Evolutionary conservation across 2,888 invertebrate genomes (phyloP).

Genomic region (Dermolepida albohirtum): DNA sequence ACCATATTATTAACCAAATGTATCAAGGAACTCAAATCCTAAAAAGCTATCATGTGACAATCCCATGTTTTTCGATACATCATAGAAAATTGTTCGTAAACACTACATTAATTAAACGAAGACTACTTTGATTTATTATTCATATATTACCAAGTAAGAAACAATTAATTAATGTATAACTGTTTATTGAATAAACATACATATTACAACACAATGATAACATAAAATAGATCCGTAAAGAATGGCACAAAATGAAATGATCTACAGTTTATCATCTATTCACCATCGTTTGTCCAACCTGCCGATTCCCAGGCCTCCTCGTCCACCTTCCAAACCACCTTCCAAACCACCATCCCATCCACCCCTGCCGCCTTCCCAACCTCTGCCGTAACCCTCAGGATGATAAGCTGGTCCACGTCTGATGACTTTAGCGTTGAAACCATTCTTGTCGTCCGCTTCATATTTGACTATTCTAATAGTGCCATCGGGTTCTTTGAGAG

Average conservation of each 20-base stretch:
- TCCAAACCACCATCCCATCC: slow-evolving; percentile 24
- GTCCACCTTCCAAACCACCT: slow-evolving; percentile 17
- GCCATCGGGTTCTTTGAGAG: slow-evolving; percentile 39
- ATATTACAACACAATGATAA: background rate
- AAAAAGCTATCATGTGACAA: too few species aligned
- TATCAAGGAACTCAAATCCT: too few species aligned
- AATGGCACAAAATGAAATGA: slow-evolving; percentile 15
- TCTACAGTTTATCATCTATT: background rate
- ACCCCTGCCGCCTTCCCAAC: slow-evolving; percentile 16
- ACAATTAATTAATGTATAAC: background rate
- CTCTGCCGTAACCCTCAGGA: slow-evolving; percentile 14
- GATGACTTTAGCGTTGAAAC: slow-evolving; percentile 43
- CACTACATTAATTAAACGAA: too few species aligned
- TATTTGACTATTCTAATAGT: slow-evolving; percentile 37
- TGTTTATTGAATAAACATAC: slow-evolving; percentile 19
- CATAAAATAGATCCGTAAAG: background rate
- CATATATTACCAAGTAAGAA: too few species aligned
- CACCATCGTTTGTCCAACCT: slow-evolving; percentile 6
- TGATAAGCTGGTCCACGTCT: slow-evolving; percentile 40
- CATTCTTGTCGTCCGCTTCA: slow-evolving; percentile 41
- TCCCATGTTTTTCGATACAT: too few species aligned
- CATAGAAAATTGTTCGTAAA: too few species aligned
- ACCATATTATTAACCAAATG: too few species aligned
- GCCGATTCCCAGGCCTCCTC: slow-evolving; percentile 16
- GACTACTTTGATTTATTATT: too few species aligned